These are phyloP conservation scores for Cassiopea andromeda DNA, from an alignment of 30 jellyfish, hydroid and myxozoan species.

Conservation along the genomic window DNA sequence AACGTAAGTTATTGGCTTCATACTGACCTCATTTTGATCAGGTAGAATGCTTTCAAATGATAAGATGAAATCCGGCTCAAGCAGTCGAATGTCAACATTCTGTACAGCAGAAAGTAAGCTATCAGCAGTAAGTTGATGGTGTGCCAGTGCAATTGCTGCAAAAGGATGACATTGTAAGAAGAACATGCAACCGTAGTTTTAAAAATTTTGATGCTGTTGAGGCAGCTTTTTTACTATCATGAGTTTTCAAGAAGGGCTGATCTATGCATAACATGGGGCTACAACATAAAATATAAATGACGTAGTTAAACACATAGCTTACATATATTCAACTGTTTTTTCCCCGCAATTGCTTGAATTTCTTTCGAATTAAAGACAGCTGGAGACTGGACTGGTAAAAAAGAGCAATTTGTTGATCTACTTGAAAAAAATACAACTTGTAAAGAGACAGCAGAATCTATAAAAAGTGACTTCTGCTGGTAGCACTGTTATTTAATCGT, in stretches of 20 bases:
- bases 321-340: constrained; percentile 64
- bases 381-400: constrained; percentile 33
- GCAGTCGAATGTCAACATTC: constrained; percentile 62
- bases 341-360: constrained; percentile 38
- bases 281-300: neutral
- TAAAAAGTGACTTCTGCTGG: neutral
- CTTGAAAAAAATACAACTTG: too few relatives aligned
- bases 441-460: neutral
- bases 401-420: neutral
- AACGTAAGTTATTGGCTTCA: neutral
- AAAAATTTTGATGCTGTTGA: too few relatives aligned
- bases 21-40: constrained; percentile 63
- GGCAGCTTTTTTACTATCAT: too few relatives aligned
- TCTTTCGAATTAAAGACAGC: constrained; percentile 22
- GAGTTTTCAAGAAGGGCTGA: neutral
- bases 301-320: neutral
- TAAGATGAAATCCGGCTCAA: constrained; percentile 58
- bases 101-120: constrained; percentile 48
- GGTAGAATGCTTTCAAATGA: constrained; percentile 66
- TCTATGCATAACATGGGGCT: neutral
- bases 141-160: constrained; percentile 69
- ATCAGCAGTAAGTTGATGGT: constrained; percentile 65
- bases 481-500: too few relatives aligned
- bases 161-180: neutral
- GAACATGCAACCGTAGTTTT: too few relatives aligned